These are phyloP conservation scores for Lycaon pictus DNA, from an alignment of 2,113 vertebrate genomes.

Conservation along the genomic window DNA sequence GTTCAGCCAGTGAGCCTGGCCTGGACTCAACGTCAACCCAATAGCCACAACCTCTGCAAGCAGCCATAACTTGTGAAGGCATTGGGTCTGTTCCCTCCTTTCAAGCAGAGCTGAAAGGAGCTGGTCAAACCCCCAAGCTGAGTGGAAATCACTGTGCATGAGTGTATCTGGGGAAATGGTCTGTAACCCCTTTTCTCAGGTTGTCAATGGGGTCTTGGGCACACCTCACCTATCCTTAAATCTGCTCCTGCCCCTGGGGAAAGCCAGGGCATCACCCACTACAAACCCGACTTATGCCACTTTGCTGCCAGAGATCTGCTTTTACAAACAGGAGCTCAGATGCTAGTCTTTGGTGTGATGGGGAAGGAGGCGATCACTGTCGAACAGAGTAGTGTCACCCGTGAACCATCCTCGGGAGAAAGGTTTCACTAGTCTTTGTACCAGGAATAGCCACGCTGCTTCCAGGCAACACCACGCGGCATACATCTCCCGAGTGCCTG, in stretches of 20 bases:
- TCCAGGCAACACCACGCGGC: not conserved
- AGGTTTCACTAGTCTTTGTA: rapidly evolving
- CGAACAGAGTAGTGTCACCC: too few relatives aligned
- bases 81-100: rapidly evolving
- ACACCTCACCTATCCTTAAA: not conserved
- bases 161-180: rapidly evolving
- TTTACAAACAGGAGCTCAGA: not conserved
- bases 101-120: not conserved
- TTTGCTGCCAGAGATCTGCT: too few relatives aligned
- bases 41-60: rapidly evolving
- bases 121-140: not conserved
- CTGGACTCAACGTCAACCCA: rapidly evolving
- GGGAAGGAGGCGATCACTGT: too few relatives aligned
- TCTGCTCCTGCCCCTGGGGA: rapidly evolving
- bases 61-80: rapidly evolving
- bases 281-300: not conserved
- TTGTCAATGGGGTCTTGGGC: not conserved
- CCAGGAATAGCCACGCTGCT: not conserved
- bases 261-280: too few relatives aligned
- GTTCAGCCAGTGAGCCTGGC: not conserved
- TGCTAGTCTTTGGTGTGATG: rapidly evolving
- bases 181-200: not conserved
- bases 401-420: not conserved
- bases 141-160: rapidly evolving
- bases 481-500: not conserved